Evolutionary conservation across 2,888 invertebrate genomes (phyloP).

Genomic region (Morpho deidamia): DNA sequence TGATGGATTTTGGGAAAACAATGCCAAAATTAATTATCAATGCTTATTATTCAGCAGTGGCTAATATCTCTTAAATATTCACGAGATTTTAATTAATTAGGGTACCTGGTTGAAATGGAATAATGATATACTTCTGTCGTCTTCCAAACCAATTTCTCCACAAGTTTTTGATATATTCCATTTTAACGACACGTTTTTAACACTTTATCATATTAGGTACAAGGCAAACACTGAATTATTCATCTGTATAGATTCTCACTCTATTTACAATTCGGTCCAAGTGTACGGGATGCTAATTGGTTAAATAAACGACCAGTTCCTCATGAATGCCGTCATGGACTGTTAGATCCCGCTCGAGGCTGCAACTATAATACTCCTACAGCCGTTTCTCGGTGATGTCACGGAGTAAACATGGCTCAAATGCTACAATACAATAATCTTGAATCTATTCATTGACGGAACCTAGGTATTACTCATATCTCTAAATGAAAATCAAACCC

Average conservation of each 20-base stretch:
- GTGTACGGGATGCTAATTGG: constrained; percentile 47
- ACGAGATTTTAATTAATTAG: background rate
- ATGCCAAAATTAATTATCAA: background rate
- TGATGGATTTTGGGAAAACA: background rate
- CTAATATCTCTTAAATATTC: background rate
- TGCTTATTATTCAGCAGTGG: background rate
- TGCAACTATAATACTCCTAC: constrained; percentile 45
- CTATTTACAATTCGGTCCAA: constrained; percentile 23
- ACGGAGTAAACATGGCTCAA: constrained; percentile 41
- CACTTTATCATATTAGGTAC: constrained; percentile 8
- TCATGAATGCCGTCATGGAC: constrained; percentile 51
- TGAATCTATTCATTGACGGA: constrained; percentile 22
- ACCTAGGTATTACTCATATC: constrained; percentile 25
- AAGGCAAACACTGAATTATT: background rate
- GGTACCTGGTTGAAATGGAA: constrained; percentile 69
- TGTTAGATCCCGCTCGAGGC: constrained; percentile 44
- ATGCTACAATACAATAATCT: constrained; percentile 39
- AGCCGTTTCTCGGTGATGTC: constrained; percentile 59
- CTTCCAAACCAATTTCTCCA: constrained; percentile 60
- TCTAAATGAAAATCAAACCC: constrained; percentile 5
- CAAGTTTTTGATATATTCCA: constrained; percentile 60
- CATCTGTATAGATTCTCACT: background rate
- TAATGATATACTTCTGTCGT: constrained; percentile 53
- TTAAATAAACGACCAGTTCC: constrained; percentile 54
- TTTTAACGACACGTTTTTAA: constrained; percentile 21